Conservation (phyloP, 2,888 invertebrate genomes). For the Vandiemenella viatica region DNA sequence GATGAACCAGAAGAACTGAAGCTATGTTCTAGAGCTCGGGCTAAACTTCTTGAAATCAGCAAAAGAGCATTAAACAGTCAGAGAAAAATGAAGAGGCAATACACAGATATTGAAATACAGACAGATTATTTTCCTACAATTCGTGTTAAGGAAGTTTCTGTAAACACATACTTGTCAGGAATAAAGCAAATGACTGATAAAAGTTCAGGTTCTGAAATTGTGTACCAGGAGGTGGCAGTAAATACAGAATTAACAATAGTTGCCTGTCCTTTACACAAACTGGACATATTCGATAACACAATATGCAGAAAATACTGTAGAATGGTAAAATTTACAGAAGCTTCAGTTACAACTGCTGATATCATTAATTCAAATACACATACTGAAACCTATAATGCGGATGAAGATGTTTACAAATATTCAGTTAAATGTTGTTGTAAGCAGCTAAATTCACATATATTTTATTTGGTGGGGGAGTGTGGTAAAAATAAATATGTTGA, state of each 20-base stretch:
- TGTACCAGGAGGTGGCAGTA: not conserved
- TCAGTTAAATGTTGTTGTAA: too few species aligned
- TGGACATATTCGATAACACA: not conserved
- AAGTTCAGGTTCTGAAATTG: too few species aligned
- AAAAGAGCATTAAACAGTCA: conserved; percentile 25
- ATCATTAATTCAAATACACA: too few species aligned
- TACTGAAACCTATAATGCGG: too few species aligned
- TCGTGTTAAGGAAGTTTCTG: not conserved
- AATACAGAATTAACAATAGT: not conserved
- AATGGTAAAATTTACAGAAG: not conserved
- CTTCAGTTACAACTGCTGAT: not conserved
- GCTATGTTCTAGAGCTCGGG: conserved; percentile 42
- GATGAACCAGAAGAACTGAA: conserved; percentile 37
- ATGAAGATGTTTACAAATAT: too few species aligned
- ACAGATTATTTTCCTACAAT: not conserved
- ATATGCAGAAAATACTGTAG: not conserved
- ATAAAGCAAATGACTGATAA: too few species aligned
- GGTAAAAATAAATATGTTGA: too few species aligned
- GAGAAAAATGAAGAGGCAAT: not conserved
- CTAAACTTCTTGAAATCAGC: conserved; percentile 41
- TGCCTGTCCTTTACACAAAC: not conserved
- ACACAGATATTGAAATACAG: not conserved
- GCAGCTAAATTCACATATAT: too few species aligned
- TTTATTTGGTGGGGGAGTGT: too few species aligned
- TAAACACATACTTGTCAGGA: not conserved